These are phyloP conservation scores for Montipora foliosa DNA, from an alignment of 64 coral and sea anemone species.

Conservation along the genomic window DNA sequence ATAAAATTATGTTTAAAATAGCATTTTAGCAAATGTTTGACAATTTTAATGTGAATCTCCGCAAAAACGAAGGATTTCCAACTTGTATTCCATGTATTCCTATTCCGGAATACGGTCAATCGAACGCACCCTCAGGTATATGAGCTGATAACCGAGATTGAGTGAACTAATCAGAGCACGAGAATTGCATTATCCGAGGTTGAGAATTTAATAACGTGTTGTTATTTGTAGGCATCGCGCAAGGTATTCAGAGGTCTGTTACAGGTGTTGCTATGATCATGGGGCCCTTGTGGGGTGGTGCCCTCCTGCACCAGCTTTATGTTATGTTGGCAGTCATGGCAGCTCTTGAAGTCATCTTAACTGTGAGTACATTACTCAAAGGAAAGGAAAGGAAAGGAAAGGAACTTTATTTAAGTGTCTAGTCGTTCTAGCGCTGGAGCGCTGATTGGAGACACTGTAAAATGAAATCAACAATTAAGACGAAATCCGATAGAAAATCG, in stretches of 20 bases:
- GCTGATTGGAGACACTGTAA: too few species aligned
- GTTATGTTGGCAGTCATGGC: slow-evolving; percentile 83
- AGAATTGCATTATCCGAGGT: too few species aligned
- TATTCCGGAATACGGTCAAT: neutral
- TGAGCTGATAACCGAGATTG: neutral
- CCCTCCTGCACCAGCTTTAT: slow-evolving; percentile 65
- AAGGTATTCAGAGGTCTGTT: slow-evolving; percentile 85
- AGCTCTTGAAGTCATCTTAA: slow-evolving; percentile 79
- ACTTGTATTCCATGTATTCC: too few species aligned
- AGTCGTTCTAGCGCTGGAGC: too few species aligned
- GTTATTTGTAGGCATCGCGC: slow-evolving; percentile 67
- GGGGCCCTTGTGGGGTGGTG: slow-evolving; percentile 93
- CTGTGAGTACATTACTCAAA: slow-evolving; percentile 53
- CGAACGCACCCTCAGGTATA: neutral
- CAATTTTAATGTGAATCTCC: too few species aligned
- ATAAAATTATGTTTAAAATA: too few species aligned
- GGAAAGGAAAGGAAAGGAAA: neutral
- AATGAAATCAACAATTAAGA: too few species aligned
- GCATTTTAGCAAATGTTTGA: too few species aligned
- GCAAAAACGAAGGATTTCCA: too few species aligned
- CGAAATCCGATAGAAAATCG: too few species aligned
- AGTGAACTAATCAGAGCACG: too few species aligned
- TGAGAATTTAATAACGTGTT: neutral
- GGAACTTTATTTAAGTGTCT: neutral
- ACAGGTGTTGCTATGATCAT: slow-evolving; percentile 89